Evolutionary conservation across 2,888 invertebrate species (phyloP), one percentile per base, ranked within the genome.

Genomic region (Salticus scenicus): DNA sequence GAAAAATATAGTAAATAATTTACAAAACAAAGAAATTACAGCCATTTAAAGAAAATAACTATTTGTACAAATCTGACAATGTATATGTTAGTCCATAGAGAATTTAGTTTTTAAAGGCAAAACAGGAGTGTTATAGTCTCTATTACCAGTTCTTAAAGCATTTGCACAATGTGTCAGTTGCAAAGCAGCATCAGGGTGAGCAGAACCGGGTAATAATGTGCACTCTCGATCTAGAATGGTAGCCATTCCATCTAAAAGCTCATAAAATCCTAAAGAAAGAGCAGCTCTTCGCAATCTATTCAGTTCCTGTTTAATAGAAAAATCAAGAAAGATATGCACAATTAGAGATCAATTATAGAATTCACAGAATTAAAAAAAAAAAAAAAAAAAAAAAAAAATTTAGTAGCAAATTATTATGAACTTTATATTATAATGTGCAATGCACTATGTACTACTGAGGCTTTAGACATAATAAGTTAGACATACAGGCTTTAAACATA

Each of bases 261-360:
- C 97, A 0, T 95, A 93, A 91, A 98, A 98, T 0, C 98, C 98
- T 88, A 98, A 94, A 0, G 97, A 95, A 75, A 98, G 93, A 0
- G 98, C 98, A 30, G 97, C 97, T 88, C 96, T 94, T 8, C 97
- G 93, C 37, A 98, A 93, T 69, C 98, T 93, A 92, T 98, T 98
- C 74, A 98, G 92, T 92, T 98, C 98, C 96, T 88, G 20, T 24
- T 7, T 37, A 10, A 37, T 7, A 10, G 10, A 57, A 74, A 37
- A 47, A 79, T n/a, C 31, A 69, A 30, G 37, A 27, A 31, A 20
- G 30, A 12, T 63, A n/a, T n/a, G n/a, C n/a, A n/a, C n/a, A n/a
- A n/a, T n/a, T n/a, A n/a, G n/a, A n/a, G n/a, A n/a, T n/a, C n/a
- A n/a, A n/a, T n/a, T n/a, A n/a, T n/a, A n/a, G n/a, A n/a, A n/a